phyloP scores from a whole-genome alignment of 2,888 invertebrate species.

The Blomia tropicalis region DNA sequence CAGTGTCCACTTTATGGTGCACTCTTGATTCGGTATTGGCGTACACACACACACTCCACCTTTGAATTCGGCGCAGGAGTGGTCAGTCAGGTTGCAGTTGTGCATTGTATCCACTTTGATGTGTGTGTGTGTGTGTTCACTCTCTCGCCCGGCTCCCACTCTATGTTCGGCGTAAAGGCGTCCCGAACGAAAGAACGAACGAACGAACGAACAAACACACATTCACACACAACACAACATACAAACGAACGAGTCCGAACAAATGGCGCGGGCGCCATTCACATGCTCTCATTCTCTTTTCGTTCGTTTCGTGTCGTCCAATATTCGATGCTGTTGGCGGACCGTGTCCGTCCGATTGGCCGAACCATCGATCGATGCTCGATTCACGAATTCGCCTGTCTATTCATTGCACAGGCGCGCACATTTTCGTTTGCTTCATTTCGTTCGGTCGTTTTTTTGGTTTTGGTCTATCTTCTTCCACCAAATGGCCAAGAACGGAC shows the following conservation, averaged over 20 bases:
- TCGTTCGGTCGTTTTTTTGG: background rate
- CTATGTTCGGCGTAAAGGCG: background rate
- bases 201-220: too few relatives aligned
- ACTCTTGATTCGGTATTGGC: background rate
- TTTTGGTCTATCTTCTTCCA: background rate
- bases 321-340: too few relatives aligned
- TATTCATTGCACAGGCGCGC: constrained; percentile 9
- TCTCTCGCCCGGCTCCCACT: too few relatives aligned
- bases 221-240: too few relatives aligned
- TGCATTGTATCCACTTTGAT: background rate
- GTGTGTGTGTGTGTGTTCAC: too few relatives aligned
- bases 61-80: too few relatives aligned
- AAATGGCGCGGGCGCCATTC: background rate
- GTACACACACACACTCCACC: too few relatives aligned
- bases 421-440: background rate
- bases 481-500: too few relatives aligned
- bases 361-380: constrained; percentile 4
- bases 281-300: too few relatives aligned
- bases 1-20: background rate
- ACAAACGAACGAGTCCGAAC: background rate
- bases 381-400: too few relatives aligned
- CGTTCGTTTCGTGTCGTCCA: too few relatives aligned
- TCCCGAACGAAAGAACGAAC: too few relatives aligned
- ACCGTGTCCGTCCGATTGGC: constrained; percentile 2
- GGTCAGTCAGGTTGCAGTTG: background rate